phyloP scores from a whole-genome alignment of 2,888 invertebrate species.

The Iphiclides podalirius region DNA sequence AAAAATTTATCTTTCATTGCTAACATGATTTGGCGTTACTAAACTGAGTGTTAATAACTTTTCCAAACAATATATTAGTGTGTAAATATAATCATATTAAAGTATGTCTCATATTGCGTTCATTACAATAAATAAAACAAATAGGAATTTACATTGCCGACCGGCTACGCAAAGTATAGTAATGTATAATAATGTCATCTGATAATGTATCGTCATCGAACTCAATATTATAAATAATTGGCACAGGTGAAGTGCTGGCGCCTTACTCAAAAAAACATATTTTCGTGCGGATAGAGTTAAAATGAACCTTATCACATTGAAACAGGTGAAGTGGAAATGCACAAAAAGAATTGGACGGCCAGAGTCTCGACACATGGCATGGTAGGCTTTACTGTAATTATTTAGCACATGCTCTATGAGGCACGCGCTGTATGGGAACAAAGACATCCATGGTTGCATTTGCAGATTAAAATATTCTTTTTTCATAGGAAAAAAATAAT shows the following conservation, averaged over 20 bases:
- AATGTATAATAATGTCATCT: slow-evolving; percentile 25
- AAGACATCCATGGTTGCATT: slow-evolving; percentile 21
- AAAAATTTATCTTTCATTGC: too few relatives aligned
- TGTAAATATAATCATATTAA: too few relatives aligned
- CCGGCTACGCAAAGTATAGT: neutral
- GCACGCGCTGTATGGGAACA: slow-evolving; percentile 43
- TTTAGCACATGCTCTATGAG: slow-evolving; percentile 44
- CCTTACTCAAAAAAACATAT: slow-evolving; percentile 24
- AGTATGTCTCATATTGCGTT: neutral
- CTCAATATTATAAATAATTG: slow-evolving; percentile 47
- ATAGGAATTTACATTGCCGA: slow-evolving; percentile 15
- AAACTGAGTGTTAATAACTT: too few relatives aligned
- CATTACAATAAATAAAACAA: slow-evolving; percentile 3
- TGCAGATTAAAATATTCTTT: slow-evolving; percentile 1
- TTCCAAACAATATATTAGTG: too few relatives aligned
- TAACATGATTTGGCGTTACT: too few relatives aligned
- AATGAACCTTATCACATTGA: slow-evolving; percentile 27
- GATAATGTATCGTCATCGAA: slow-evolving; percentile 39
- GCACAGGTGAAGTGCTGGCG: slow-evolving; percentile 43
- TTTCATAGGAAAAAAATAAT: too few relatives aligned
- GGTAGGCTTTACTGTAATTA: slow-evolving; percentile 47
- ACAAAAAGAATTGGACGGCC: slow-evolving; percentile 16
- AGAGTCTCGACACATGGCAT: slow-evolving; percentile 44
- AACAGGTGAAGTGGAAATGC: slow-evolving; percentile 22
- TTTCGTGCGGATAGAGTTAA: slow-evolving; percentile 12